phyloP scores from a whole-genome alignment of 2,797 vertebrate genomes.

The Thamnophis elegans region DNA sequence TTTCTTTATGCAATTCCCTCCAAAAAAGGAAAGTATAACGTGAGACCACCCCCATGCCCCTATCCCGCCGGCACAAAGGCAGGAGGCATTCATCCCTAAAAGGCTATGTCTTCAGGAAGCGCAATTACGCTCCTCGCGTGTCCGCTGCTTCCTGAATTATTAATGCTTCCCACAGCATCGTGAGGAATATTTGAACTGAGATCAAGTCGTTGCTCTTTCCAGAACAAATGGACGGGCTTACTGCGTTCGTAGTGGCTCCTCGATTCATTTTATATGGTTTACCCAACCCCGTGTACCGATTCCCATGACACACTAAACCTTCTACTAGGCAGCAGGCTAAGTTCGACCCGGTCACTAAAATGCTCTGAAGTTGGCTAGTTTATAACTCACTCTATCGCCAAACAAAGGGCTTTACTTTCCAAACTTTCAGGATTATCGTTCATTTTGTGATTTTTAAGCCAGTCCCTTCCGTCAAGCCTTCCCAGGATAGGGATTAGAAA shows the following conservation, averaged over 20 bases:
- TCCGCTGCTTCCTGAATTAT: not conserved
- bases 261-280: not conserved
- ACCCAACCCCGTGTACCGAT: not conserved
- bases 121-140: not conserved
- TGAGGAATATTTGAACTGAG: not conserved
- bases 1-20: not conserved
- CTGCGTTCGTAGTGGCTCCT: not conserved
- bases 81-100: not conserved
- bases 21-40: not conserved
- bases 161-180: not conserved
- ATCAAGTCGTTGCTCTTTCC: not conserved
- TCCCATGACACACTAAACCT: not conserved
- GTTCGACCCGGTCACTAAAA: not conserved
- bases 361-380: not conserved
- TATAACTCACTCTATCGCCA: not conserved
- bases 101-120: not conserved
- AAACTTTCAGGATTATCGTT: not conserved
- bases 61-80: not conserved
- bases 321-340: not conserved
- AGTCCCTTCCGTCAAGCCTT: not conserved
- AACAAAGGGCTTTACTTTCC: not conserved
- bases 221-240: not conserved
- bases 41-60: not conserved
- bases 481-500: not conserved
- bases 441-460: not conserved